Conservation (phyloP, 2,113 vertebrate species). For the Pluvialis apricaria region DNA sequence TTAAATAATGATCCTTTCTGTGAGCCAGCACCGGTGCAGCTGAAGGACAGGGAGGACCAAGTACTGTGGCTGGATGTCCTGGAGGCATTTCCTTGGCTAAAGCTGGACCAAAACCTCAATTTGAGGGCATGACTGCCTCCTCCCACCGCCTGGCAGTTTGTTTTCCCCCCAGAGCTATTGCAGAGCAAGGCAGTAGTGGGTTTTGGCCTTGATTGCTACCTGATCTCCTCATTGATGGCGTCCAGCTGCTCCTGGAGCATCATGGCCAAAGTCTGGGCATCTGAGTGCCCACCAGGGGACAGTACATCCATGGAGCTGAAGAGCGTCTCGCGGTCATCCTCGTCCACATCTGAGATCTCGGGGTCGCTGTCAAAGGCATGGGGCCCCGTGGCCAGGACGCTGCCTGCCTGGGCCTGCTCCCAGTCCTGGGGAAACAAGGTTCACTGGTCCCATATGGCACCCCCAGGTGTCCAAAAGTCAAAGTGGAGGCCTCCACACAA, state of each 20-base stretch:
- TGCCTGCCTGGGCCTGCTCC: conserved; percentile 76
- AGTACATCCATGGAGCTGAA: conserved; percentile 84
- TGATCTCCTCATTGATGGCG: conserved; percentile 97
- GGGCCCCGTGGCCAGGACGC: conserved; percentile 78
- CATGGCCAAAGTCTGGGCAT: conserved; percentile 93
- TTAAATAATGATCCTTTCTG: background rate
- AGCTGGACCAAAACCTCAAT: background rate
- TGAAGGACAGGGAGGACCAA: background rate
- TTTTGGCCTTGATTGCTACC: conserved; percentile 60
- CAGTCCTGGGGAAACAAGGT: conserved; percentile 82
- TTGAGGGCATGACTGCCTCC: background rate
- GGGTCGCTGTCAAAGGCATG: conserved; percentile 88
- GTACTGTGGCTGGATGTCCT: background rate
- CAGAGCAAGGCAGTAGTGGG: background rate
- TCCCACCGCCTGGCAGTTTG: background rate
- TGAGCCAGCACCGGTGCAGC: background rate
- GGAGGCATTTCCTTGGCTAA: background rate
- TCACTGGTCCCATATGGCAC: background rate
- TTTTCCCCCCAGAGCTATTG: accelerated
- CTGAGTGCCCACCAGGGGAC: conserved; percentile 90
- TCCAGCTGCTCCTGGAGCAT: conserved; percentile 98
- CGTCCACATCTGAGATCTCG: conserved; percentile 89
- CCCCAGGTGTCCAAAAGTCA: background rate
- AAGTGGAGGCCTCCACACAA: background rate
- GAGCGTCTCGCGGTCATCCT: conserved; percentile 78